Evolutionary conservation across 2,888 invertebrate species (phyloP).

Genomic region (Andricus curvator): DNA sequence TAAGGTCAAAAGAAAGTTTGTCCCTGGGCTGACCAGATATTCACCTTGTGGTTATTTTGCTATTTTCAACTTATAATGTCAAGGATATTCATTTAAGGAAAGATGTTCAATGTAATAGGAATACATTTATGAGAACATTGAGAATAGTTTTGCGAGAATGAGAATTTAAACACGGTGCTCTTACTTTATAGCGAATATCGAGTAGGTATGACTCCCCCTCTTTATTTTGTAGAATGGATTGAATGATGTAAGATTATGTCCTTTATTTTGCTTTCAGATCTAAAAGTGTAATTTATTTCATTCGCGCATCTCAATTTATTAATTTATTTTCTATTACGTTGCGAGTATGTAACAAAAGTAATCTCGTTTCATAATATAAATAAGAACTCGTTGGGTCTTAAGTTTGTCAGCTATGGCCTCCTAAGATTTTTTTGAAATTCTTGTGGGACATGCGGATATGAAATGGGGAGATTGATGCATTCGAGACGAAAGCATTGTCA

Average conservation of each 20-base stretch:
- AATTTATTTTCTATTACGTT: background rate
- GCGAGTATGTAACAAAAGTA: background rate
- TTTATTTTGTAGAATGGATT: background rate
- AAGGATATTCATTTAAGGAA: background rate
- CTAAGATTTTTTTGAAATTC: background rate
- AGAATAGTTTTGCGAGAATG: background rate
- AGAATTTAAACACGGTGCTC: background rate
- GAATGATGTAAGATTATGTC: background rate
- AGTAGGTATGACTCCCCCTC: background rate
- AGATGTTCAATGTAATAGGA: background rate
- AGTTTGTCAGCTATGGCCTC: background rate
- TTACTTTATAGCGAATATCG: conserved; percentile 11
- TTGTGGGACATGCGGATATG: background rate
- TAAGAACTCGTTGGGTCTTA: background rate
- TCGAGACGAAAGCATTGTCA: background rate
- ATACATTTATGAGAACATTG: background rate
- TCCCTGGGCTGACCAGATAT: conserved; percentile 17
- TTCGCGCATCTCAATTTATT: background rate
- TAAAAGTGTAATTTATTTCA: background rate
- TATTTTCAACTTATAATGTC: conserved; percentile 2
- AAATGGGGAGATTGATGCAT: background rate
- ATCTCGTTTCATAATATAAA: background rate
- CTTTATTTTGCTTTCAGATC: background rate
- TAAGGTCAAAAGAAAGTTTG: conserved; percentile 19
- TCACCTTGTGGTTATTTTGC: conserved; percentile 10